Evolutionary conservation across 2,113 vertebrate species (phyloP).

Genomic region (Sinosuthora webbiana): DNA sequence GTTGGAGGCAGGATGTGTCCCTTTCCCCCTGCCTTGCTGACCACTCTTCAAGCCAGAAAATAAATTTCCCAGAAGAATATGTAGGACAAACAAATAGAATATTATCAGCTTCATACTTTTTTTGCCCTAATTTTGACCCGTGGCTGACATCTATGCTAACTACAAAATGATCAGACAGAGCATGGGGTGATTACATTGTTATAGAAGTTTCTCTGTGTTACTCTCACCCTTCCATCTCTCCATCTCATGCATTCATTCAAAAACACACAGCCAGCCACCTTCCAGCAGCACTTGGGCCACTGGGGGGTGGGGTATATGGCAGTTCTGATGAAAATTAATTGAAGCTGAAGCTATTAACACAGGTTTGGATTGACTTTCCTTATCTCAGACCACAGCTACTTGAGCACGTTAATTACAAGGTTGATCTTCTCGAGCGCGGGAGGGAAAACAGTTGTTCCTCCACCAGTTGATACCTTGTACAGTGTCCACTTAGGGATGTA

Average conservation of each 20-base stretch:
- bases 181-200: background rate
- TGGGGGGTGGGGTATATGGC: background rate
- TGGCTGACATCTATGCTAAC: background rate
- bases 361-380: conserved; percentile 17
- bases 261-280: background rate
- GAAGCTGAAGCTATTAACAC: conserved; percentile 22
- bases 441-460: background rate
- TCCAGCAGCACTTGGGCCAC: background rate
- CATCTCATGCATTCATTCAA: background rate
- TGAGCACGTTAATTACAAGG: conserved; percentile 7
- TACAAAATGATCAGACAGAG: background rate
- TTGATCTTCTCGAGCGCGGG: background rate
- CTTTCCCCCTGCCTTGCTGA: background rate
- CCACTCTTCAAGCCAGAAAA: background rate
- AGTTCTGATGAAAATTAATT: conserved; percentile 49
- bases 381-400: conserved; percentile 33
- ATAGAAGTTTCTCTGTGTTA: background rate
- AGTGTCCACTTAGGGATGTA: background rate
- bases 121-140: background rate
- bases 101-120: background rate
- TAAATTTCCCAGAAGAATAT: background rate
- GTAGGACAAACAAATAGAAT: background rate
- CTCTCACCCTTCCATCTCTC: background rate
- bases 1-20: background rate
- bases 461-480: background rate